Conservation (phyloP, 2,888 invertebrate species). For the Autographa gamma region DNA sequence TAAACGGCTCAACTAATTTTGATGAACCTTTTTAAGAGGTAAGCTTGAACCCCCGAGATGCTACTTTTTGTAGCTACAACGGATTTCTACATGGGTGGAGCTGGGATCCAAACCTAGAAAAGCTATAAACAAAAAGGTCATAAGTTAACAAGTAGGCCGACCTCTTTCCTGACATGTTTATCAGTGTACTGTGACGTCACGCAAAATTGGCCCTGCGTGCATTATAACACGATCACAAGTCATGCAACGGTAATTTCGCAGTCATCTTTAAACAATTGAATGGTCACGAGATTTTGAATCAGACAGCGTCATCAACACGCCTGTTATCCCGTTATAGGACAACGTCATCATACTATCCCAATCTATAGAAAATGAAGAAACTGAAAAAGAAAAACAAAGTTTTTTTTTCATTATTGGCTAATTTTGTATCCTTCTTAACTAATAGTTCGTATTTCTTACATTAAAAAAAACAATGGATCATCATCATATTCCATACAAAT, state of each 20-base stretch:
- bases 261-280: conserved; percentile 47
- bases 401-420: too few relatives aligned
- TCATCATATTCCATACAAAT: too few relatives aligned
- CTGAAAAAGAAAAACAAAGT: too few relatives aligned
- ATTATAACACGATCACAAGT: conserved; percentile 47
- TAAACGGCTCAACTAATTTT: too few relatives aligned
- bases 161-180: neutral
- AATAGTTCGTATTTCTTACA: too few relatives aligned
- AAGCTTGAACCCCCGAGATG: too few relatives aligned
- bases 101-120: too few relatives aligned
- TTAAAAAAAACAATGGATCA: too few relatives aligned
- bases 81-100: too few relatives aligned
- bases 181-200: conserved; percentile 38
- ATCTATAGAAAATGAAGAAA: neutral
- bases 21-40: too few relatives aligned
- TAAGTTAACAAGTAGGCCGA: neutral
- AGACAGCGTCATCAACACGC: neutral
- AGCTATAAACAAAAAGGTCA: neutral
- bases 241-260: conserved; percentile 52
- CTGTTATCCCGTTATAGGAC: neutral
- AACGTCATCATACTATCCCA: neutral
- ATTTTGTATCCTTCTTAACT: too few relatives aligned
- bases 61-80: too few relatives aligned
- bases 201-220: conserved; percentile 32
- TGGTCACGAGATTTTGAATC: conserved; percentile 35